Percentiles rank a stretch among this genome's conserved stretches.
phyloP scores from a whole-genome alignment of 2,888 invertebrate genomes.

The Stenodera caucasica region DNA sequence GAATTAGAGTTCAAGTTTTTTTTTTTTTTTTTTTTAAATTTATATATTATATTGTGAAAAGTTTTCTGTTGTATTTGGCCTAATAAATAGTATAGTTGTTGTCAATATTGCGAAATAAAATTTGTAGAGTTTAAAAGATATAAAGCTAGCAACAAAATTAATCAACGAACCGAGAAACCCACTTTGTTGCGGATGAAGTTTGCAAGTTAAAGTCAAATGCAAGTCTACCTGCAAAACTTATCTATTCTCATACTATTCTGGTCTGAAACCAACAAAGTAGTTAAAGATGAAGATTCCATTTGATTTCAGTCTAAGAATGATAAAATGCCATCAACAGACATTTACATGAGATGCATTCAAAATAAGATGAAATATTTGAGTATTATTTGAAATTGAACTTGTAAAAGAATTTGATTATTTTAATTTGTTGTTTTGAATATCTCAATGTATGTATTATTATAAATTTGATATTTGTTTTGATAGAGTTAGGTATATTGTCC shows the following conservation, averaged over 20 bases:
- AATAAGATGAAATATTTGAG: no score
- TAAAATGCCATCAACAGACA: background rate
- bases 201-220: conserved; percentile 26
- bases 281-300: background rate
- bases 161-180: conserved; percentile 29
- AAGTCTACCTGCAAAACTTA: conserved; percentile 27
- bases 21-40: conserved; percentile 13
- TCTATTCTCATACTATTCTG: conserved; percentile 23
- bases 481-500: background rate
- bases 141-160: conserved; percentile 28
- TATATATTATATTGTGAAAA: background rate
- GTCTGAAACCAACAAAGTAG: background rate
- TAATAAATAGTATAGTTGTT: conserved; percentile 19
- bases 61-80: background rate
- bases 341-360: background rate
- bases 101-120: conserved; percentile 22
- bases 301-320: background rate
- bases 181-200: conserved; percentile 26
- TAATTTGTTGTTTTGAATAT: no score
- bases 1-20: conserved; percentile 17
- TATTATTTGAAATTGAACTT: no score
- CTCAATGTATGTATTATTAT: no score
- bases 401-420: no score
- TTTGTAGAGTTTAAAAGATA: conserved; percentile 25
- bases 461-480: background rate